A percentile compares a stretch with the other conserved stretches of the same genome.
Conservation (phyloP, 2,797 vertebrate species). For the Tarsius wallacei region DNA sequence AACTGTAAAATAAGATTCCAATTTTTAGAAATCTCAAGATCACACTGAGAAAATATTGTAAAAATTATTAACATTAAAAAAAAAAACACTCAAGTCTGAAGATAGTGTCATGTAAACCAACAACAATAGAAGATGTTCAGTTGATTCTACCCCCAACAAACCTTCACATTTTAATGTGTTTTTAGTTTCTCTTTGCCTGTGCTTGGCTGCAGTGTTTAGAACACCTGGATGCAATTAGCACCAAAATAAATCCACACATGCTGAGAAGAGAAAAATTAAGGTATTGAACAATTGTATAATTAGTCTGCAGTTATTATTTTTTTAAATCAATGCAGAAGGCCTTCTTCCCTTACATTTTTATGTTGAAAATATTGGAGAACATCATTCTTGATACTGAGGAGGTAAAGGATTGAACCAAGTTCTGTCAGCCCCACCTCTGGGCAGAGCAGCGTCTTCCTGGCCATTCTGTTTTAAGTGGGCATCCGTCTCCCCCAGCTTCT, state of each 20-base stretch:
- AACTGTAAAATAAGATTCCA: background rate
- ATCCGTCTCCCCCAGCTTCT: background rate
- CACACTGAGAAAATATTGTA: background rate
- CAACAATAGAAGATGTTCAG: background rate
- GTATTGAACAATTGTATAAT: background rate
- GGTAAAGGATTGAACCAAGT: background rate
- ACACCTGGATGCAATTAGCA: constrained; percentile 61
- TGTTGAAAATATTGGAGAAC: background rate
- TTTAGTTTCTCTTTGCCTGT: background rate
- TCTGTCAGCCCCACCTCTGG: fast-evolving
- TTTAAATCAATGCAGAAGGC: background rate
- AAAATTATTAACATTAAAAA: background rate
- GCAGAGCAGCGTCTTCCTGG: background rate
- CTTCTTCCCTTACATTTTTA: background rate
- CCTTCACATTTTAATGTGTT: background rate
- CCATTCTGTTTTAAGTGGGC: background rate
- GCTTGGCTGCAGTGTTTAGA: background rate
- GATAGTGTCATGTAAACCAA: background rate
- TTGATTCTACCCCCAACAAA: fast-evolving
- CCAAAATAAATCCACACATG: background rate
- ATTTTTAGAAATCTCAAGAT: constrained; percentile 44
- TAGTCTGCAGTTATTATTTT: background rate
- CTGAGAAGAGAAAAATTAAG: background rate
- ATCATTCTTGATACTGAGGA: background rate
- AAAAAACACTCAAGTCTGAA: background rate